These are phyloP conservation scores for Bombycilla garrulus DNA, from an alignment of 2,113 vertebrate genomes.

Conservation along the genomic window DNA sequence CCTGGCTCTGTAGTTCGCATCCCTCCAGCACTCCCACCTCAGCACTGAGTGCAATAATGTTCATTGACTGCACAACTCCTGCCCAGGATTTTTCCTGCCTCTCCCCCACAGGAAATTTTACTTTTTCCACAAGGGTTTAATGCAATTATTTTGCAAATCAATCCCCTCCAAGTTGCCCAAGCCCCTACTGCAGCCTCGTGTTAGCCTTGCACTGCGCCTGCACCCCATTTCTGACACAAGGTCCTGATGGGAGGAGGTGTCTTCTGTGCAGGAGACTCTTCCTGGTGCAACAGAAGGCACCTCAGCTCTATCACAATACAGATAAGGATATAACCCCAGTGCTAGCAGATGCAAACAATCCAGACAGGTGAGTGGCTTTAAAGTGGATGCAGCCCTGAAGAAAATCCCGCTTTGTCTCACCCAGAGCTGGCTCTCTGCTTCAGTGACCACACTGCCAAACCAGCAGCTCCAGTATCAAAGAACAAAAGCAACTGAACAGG, in stretches of 20 bases:
- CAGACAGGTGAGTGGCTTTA: neutral
- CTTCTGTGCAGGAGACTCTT: neutral
- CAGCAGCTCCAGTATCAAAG: neutral
- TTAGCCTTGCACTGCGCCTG: neutral
- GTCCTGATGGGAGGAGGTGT: neutral
- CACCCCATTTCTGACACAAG: accelerated
- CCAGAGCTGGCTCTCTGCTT: neutral
- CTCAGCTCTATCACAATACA: too few species aligned
- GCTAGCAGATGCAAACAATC: neutral
- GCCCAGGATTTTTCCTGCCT: too few species aligned
- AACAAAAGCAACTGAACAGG: neutral
- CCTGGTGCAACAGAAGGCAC: neutral
- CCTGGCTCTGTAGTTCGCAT: neutral
- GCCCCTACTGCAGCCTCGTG: neutral
- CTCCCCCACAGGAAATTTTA: neutral
- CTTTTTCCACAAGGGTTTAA: neutral
- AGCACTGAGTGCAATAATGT: neutral
- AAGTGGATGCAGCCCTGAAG: neutral
- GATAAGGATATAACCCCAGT: neutral
- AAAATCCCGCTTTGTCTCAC: neutral
- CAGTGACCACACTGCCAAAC: accelerated
- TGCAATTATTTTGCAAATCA: neutral
- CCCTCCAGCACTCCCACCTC: neutral
- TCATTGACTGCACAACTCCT: neutral
- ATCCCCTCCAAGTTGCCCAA: neutral